These are phyloP conservation scores for Mantis religiosa DNA, from an alignment of 2,888 invertebrate genomes.

Conservation along the genomic window DNA sequence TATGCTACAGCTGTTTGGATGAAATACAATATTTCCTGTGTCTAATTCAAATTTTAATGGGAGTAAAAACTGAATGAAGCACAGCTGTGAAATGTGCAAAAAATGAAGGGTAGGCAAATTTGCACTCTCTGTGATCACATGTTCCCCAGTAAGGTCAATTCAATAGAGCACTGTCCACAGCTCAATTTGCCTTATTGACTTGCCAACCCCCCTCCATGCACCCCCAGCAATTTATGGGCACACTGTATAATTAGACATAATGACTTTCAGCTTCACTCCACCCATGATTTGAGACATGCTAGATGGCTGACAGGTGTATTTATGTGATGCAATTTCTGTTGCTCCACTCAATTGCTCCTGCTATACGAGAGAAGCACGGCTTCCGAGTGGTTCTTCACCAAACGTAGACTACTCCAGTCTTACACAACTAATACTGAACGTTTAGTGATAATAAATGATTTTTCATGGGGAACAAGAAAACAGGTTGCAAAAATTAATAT, in stretches of 20 bases:
- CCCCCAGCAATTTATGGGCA: neutral
- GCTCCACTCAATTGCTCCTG: neutral
- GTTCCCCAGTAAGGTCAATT: neutral
- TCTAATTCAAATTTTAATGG: too few relatives aligned
- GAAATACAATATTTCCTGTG: too few relatives aligned
- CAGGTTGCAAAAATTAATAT: too few relatives aligned
- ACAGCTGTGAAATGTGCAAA: too few relatives aligned
- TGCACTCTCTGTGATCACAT: neutral
- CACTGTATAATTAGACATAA: neutral
- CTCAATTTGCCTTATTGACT: neutral
- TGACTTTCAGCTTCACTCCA: neutral
- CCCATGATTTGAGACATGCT: neutral
- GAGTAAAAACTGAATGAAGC: too few relatives aligned
- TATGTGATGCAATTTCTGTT: neutral
- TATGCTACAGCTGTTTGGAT: too few relatives aligned
- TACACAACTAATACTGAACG: too few relatives aligned
- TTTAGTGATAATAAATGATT: too few relatives aligned
- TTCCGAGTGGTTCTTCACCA: too few relatives aligned
- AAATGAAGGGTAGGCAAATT: too few relatives aligned
- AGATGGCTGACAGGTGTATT: neutral
- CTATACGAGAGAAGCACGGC: neutral
- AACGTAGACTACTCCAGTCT: too few relatives aligned
- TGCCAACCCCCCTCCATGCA: neutral
- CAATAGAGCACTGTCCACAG: neutral
- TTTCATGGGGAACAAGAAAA: too few relatives aligned